These are phyloP conservation scores for Elysia chlorotica DNA, from an alignment of 1,140 invertebrate species.

Conservation along the genomic window DNA sequence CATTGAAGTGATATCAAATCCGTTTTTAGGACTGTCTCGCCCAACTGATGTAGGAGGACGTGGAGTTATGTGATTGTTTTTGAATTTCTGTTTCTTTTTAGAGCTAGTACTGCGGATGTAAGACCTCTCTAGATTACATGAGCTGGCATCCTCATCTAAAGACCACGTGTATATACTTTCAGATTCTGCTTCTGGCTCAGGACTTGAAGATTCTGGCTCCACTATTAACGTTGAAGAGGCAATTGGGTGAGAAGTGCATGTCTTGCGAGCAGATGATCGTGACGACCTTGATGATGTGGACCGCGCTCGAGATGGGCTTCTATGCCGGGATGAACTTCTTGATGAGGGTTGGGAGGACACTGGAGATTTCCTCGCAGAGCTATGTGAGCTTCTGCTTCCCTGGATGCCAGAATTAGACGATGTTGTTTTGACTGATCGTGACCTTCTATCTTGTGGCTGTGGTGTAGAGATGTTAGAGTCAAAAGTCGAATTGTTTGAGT, in stretches of 20 bases:
- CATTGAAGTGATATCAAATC: constrained; percentile 26
- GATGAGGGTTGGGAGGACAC: too few species aligned
- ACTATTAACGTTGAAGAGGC: constrained; percentile 39
- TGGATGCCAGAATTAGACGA: too few species aligned
- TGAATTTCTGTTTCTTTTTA: constrained; percentile 7
- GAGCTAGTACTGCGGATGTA: constrained; percentile 37
- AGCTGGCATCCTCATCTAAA: constrained; percentile 42
- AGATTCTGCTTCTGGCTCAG: constrained; percentile 21
- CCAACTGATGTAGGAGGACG: constrained; percentile 17
- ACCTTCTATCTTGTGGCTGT: too few species aligned
- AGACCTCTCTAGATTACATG: constrained; percentile 44
- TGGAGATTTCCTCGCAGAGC: too few species aligned
- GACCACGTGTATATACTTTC: constrained; percentile 51
- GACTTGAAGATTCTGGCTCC: constrained; percentile 17
- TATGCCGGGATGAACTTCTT: too few species aligned
- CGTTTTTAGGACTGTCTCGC: constrained; percentile 16
- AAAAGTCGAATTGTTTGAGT: too few species aligned
- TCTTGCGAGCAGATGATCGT: constrained; percentile 17
- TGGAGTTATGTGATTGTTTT: background rate
- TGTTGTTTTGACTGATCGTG: too few species aligned
- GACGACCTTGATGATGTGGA: constrained; percentile 23
- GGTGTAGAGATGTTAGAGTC: too few species aligned
- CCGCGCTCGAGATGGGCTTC: too few species aligned
- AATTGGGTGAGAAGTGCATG: constrained; percentile 30
- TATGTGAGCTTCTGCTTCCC: too few species aligned